Evolutionary conservation across 2,888 invertebrate genomes (phyloP).

Genomic region (Miltochrista miniata): DNA sequence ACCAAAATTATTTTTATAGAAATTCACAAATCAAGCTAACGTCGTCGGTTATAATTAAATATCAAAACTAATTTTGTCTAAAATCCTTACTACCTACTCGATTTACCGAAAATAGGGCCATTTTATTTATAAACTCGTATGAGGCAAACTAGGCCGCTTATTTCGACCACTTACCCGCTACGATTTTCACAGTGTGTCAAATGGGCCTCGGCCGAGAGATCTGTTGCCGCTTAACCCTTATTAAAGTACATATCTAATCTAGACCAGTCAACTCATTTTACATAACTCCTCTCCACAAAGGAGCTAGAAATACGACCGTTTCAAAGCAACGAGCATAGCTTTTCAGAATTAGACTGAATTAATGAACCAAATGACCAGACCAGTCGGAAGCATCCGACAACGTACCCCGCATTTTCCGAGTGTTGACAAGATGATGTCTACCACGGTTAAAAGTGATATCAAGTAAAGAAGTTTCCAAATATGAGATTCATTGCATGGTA

Average conservation of each 20-base stretch:
- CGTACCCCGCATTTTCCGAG: slow-evolving; percentile 49
- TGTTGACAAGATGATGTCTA: slow-evolving; percentile 55
- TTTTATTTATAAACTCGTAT: no score
- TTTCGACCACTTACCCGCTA: no score
- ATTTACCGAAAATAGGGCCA: no score
- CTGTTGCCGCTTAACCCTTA: no score
- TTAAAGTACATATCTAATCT: slow-evolving; percentile 26
- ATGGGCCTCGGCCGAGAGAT: no score
- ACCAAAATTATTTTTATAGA: no score
- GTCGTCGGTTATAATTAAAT: no score
- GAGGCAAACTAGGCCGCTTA: no score
- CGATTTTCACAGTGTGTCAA: no score
- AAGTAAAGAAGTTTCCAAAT: slow-evolving; percentile 15
- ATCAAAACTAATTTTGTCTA: no score
- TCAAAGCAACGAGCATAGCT: slow-evolving; percentile 33
- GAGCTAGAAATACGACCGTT: slow-evolving; percentile 24
- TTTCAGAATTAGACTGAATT: slow-evolving; percentile 59
- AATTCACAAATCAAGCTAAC: no score
- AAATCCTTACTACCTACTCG: no score
- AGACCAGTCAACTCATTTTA: slow-evolving; percentile 29
- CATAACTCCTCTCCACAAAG: slow-evolving; percentile 33
- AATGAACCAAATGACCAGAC: slow-evolving; percentile 61
- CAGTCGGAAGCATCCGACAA: slow-evolving; percentile 45
- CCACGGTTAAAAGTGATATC: slow-evolving; percentile 25
- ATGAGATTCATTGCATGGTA: slow-evolving; percentile 28